Evolutionary conservation across 2,797 vertebrate genomes (phyloP), one percentile per base, ranked within the genome.

Genomic region (Lates japonicus): DNA sequence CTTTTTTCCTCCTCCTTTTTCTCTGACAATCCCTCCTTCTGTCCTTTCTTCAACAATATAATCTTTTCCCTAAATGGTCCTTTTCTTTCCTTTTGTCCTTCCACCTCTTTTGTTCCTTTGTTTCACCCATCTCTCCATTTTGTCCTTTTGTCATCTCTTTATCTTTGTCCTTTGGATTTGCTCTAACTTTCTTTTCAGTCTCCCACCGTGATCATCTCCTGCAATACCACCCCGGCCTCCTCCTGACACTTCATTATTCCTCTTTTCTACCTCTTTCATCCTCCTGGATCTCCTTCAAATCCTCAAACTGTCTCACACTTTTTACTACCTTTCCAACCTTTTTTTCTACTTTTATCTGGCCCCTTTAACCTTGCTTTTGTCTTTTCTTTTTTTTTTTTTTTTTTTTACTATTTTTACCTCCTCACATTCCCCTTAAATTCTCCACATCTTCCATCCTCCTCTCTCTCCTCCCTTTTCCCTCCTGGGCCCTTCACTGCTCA

Each of bases 1-100:
- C 91, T n/a, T 85, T 69, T 87, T 80, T 76, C 66, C 35, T 59
- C 46, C 65, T 51, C 33, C 65, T 5, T 42, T 69, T 74, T 14
- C 54, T 66, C 52, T 19, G 25, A 68, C 20, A n/a, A 75, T 37
- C 63, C 58, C 37, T 8, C 55, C 35, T 51, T 70, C 65, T 54
- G 35, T 76, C 11, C 67, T 66, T 72, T 72, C n/a, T 55, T 62
- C 46, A 48, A 84, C 48, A 7, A 84, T 68, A 48, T 74, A 44
- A 90, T 63, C 39, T 69, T 44, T 37, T 51, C 51, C 66, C 17
- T 67, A 54, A 78, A 71, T 42, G 19, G 20, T 60, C 54, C 12
- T 10, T 60, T 10, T 73, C 41, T 42, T 6, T 0, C 20, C 8
- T 4, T 42, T 54, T 10, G 14, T 59, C 25, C 31, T 51, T 37